Evolutionary conservation across 2,888 invertebrate species (phyloP).

Genomic region (Rhabditoides inermis): DNA sequence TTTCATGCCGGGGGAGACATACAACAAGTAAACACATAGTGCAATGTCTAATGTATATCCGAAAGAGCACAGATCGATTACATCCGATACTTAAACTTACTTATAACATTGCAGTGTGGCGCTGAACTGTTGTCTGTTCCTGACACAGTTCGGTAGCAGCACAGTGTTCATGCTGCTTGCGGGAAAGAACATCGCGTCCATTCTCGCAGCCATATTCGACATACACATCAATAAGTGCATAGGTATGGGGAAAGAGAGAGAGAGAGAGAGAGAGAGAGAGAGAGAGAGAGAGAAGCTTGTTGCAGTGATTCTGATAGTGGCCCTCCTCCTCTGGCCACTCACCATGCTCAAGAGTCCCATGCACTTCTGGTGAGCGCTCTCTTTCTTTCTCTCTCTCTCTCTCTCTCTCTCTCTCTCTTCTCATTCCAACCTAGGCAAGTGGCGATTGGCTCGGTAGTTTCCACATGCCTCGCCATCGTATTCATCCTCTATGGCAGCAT

Average conservation of each 20-base stretch:
- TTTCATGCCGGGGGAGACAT: too few relatives aligned
- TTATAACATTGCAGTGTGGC: too few relatives aligned
- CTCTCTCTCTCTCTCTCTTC: constrained; percentile 2
- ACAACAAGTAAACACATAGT: too few relatives aligned
- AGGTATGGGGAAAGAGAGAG: not conserved
- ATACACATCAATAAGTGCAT: constrained; percentile 22
- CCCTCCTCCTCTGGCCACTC: constrained; percentile 20
- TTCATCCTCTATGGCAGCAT: constrained; percentile 2
- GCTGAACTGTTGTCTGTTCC: constrained; percentile 13
- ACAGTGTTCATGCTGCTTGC: constrained; percentile 28
- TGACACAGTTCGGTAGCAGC: constrained; percentile 26
- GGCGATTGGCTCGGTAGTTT: constrained; percentile 1
- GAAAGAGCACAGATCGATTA: too few relatives aligned
- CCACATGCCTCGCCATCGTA: not conserved
- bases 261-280: not conserved
- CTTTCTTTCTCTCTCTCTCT: constrained; percentile 6
- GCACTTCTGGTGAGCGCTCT: constrained; percentile 17
- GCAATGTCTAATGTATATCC: too few relatives aligned
- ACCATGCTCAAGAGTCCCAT: constrained; percentile 28
- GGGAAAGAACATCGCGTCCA: constrained; percentile 26
- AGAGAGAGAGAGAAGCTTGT: constrained; percentile 13
- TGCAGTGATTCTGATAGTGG: too few relatives aligned
- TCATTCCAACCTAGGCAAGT: constrained; percentile 6
- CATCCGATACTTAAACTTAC: too few relatives aligned
- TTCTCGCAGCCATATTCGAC: constrained; percentile 22